Base-by-base conservation (phyloP, 2,888 invertebrate genomes). In the Cosmorhoe ocellata region DNA sequence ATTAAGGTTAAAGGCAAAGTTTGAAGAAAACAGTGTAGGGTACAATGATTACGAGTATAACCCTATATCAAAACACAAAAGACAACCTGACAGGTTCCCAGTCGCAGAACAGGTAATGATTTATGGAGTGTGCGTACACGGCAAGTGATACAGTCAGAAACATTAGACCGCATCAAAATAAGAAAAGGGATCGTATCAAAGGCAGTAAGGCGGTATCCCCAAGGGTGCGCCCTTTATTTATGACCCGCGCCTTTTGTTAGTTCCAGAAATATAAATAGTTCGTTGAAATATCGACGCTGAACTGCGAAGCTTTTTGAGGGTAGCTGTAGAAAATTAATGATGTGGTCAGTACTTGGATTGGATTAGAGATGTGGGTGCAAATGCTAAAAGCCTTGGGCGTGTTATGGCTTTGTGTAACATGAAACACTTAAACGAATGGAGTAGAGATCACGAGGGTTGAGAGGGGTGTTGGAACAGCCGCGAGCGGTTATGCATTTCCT, bases 321-420 rank as follows among this genome's bases (percentile, higher is more conserved):
- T 78, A 85, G 84, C 85, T 81, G 87, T 82, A 73, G 79, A 76
- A 81, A 89, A 90, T 89, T 89, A 89, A 90, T 90, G 90, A 88
- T 80, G 84, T 87, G 89, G 89, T 89, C 89, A 89, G 81, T 67
- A 79, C 79, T 80, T 64, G 76, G 74, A 87, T 88, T 85, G 84
- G 83, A 84, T 87, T 84, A 84, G 79, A 85, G 84, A 74, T 63
- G 63, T 69, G 65, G 67, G 74, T 61, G 80, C 70, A 76, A 81
- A 79, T 75, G 79, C 74, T 87, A 85, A 88, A 85, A 88, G 83
- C 81, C 76, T 81, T 73, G 74, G 74, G 76, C 71, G 78, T 77
- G 78, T 76, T 77, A 75, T 61, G 79, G 79, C 81, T 85, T 85
- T 84, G 81, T 72, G 77, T 73, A 81, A 86, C 83, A 84, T 76